A percentile compares a stretch with the other conserved stretches of the same genome.
phyloP scores from a whole-genome alignment of 2,113 vertebrate species.

The Lycocorax pyrrhopterus region DNA sequence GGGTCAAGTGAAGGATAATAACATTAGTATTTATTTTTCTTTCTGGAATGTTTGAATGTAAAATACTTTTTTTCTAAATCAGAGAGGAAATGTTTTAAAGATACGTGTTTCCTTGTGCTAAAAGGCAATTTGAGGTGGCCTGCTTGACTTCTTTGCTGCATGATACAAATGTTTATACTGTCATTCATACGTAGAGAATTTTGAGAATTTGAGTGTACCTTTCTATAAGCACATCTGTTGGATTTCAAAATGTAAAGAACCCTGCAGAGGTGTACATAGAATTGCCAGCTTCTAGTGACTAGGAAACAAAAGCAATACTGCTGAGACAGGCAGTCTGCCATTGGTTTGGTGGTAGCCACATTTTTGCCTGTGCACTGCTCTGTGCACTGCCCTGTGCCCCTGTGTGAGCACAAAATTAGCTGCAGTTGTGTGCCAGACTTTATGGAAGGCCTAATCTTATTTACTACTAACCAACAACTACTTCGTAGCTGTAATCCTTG shows the following conservation, averaged over 20 bases:
- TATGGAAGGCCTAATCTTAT: not conserved
- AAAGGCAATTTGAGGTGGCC: not conserved
- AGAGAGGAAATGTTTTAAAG: not conserved
- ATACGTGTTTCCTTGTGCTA: accelerated
- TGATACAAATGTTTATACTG: not conserved
- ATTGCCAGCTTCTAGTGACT: not conserved
- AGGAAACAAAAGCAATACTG: not conserved
- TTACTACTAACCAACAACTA: not conserved
- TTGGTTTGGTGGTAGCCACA: accelerated
- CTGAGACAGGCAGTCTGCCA: not conserved
- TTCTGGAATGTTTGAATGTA: not conserved
- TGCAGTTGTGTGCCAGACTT: not conserved
- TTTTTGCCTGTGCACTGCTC: not conserved
- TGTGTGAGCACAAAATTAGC: not conserved
- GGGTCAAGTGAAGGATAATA: not conserved
- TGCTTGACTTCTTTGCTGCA: not conserved
- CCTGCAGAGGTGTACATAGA: not conserved
- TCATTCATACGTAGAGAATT: not conserved
- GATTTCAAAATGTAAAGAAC: not conserved
- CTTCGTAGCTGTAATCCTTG: not conserved
- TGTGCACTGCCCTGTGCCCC: not conserved
- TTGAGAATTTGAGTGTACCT: not conserved
- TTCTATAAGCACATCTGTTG: not conserved
- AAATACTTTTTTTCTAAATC: not conserved
- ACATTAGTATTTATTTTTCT: not conserved